A percentile compares a stretch with the other conserved stretches of the same genome.
Evolutionary conservation across 2,797 vertebrate species (phyloP).

Genomic region (Acipenser oxyrinchus): DNA sequence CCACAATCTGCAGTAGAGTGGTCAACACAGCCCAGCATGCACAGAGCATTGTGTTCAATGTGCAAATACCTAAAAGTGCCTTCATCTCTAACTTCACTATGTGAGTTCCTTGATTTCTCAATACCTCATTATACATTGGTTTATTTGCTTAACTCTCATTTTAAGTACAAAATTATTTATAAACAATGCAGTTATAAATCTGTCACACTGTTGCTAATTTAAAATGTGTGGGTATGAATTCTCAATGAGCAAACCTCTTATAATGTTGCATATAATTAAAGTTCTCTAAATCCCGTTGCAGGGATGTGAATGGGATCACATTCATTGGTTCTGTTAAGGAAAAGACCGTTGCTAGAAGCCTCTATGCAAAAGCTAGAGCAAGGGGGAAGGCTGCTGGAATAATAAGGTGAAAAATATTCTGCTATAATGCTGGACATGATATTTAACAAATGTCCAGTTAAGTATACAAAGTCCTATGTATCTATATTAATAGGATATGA

Average conservation of each 20-base stretch:
- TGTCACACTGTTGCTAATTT: too few relatives aligned
- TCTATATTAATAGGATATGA: too few relatives aligned
- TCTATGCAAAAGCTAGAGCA: conserved; percentile 77
- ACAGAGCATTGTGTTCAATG: conserved; percentile 78
- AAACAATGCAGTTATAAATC: too few relatives aligned
- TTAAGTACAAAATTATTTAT: too few relatives aligned
- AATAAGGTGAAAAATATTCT: conserved; percentile 63
- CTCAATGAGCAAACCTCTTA: too few relatives aligned
- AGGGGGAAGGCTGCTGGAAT: conserved; percentile 81
- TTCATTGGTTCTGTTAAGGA: conserved; percentile 84
- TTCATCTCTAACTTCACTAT: conserved; percentile 96
- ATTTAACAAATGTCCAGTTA: too few relatives aligned
- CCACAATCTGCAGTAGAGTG: conserved; percentile 76
- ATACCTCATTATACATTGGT: too few relatives aligned
- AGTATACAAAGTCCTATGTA: too few relatives aligned
- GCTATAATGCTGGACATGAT: neutral
- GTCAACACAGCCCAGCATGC: conserved; percentile 67
- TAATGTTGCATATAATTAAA: too few relatives aligned
- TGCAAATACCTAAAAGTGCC: conserved; percentile 85
- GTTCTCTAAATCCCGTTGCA: conserved; percentile 30
- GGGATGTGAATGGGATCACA: conserved; percentile 81
- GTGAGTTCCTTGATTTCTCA: conserved; percentile 53
- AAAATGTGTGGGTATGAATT: too few relatives aligned
- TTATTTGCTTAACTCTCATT: too few relatives aligned
- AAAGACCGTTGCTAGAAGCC: conserved; percentile 73